Evolutionary conservation across 1,140 invertebrate species (phyloP).

Genomic region (Drosophila parvula): DNA sequence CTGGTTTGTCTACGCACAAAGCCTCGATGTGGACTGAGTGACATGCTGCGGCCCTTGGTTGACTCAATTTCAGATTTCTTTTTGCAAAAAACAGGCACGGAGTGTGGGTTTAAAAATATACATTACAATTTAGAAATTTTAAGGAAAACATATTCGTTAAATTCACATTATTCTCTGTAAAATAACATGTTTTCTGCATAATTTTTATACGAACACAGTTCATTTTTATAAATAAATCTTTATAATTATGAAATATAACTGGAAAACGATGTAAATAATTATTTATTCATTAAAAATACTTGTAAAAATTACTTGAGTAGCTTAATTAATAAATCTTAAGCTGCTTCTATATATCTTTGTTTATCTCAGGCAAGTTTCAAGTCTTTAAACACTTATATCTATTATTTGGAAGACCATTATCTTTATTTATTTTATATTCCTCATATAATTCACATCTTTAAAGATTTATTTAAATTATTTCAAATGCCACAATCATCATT

Average conservation of each 20-base stretch:
- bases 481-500: too few species aligned
- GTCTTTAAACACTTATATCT: too few species aligned
- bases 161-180: neutral
- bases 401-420: neutral
- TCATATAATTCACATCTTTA: too few species aligned
- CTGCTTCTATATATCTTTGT: neutral
- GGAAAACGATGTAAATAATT: neutral
- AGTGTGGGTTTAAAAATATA: neutral
- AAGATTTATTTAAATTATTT: neutral
- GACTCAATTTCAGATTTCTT: slow-evolving; percentile 66
- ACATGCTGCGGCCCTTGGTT: slow-evolving; percentile 26
- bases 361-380: too few species aligned
- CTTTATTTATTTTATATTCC: too few species aligned
- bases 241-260: neutral
- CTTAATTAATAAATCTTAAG: neutral
- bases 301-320: neutral
- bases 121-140: neutral
- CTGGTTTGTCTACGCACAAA: slow-evolving; percentile 37
- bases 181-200: neutral
- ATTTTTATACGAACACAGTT: neutral
- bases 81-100: slow-evolving; percentile 43
- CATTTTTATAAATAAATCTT: neutral
- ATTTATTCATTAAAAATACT: neutral
- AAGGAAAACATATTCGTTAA: neutral
- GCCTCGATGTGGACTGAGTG: slow-evolving; percentile 39